phyloP scores from a whole-genome alignment of 2,797 vertebrate genomes.

The Crypturellus tataupa region DNA sequence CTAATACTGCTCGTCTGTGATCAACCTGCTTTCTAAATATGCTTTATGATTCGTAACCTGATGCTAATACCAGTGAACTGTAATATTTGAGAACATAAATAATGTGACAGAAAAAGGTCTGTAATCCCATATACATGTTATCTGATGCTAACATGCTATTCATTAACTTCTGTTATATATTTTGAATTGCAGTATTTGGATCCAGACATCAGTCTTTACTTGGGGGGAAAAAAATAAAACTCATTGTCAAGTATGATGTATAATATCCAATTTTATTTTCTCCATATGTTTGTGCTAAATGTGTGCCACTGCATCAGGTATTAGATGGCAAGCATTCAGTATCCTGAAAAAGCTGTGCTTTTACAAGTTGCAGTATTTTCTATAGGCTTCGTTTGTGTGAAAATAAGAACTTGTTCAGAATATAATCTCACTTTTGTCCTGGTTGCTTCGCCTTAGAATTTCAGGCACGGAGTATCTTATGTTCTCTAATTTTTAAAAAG shows the following conservation, averaged over 20 bases:
- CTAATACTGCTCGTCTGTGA: constrained; percentile 56
- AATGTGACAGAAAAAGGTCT: constrained; percentile 26
- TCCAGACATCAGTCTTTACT: neutral
- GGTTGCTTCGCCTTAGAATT: neutral
- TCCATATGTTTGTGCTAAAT: constrained; percentile 29
- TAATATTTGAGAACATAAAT: constrained; percentile 62
- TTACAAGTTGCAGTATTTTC: neutral
- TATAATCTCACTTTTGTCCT: neutral
- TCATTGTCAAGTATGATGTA: neutral
- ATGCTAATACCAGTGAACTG: constrained; percentile 43
- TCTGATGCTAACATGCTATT: constrained; percentile 45
- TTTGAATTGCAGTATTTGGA: constrained; percentile 8
- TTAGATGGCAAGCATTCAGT: constrained; percentile 13
- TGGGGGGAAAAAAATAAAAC: neutral
- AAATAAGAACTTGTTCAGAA: neutral
- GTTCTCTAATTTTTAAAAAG: neutral
- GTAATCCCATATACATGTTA: constrained; percentile 40
- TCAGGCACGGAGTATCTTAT: accelerated
- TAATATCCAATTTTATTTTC: constrained; percentile 44
- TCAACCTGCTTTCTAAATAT: constrained; percentile 59
- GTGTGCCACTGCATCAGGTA: neutral
- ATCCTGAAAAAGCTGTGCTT: constrained; percentile 14
- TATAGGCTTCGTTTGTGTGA: neutral
- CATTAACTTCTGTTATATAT: constrained; percentile 31
- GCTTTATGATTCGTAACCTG: constrained; percentile 66